Evolutionary conservation across 1,140 invertebrate species (phyloP).

Genomic region (Nasonia giraulti): DNA sequence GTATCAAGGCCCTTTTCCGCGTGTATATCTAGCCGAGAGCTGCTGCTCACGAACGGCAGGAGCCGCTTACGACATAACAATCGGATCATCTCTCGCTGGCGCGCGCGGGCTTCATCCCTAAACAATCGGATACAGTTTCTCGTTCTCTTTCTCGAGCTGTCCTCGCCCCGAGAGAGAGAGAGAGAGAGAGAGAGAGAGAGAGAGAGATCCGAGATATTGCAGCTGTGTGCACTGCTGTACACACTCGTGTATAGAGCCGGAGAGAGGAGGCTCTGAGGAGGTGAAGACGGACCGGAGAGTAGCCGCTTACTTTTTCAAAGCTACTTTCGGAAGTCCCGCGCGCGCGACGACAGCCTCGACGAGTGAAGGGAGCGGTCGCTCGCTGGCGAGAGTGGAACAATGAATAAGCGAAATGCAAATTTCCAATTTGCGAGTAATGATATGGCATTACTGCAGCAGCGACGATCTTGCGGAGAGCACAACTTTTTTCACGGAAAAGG

Average conservation of each 20-base stretch:
- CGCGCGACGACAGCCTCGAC: neutral
- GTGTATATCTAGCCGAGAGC: neutral
- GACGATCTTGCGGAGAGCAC: neutral
- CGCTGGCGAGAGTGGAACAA: neutral
- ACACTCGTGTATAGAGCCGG: no score
- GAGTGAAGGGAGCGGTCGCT: slow-evolving; percentile 23
- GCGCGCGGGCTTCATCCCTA: slow-evolving; percentile 24
- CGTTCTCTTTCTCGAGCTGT: neutral
- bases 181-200: no score
- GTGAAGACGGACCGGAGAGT: neutral
- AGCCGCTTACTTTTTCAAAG: slow-evolving; percentile 18
- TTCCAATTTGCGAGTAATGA: slow-evolving; percentile 5
- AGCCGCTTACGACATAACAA: slow-evolving; percentile 19
- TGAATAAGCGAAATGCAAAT: slow-evolving; percentile 13
- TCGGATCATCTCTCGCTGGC: slow-evolving; percentile 22
- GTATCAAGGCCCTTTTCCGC: slow-evolving; percentile 27
- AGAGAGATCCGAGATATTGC: neutral
- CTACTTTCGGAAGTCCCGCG: slow-evolving; percentile 8
- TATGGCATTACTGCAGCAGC: neutral
- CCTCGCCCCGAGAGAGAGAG: no score
- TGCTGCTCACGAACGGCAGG: neutral
- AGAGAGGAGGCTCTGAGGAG: neutral
- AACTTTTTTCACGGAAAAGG: neutral
- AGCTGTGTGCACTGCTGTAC: neutral
- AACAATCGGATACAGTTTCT: slow-evolving; percentile 46